These are phyloP conservation scores for Beroe forskalii DNA, from an alignment of 37 sponge, comb jelly and placozoan genomes.

Conservation along the genomic window DNA sequence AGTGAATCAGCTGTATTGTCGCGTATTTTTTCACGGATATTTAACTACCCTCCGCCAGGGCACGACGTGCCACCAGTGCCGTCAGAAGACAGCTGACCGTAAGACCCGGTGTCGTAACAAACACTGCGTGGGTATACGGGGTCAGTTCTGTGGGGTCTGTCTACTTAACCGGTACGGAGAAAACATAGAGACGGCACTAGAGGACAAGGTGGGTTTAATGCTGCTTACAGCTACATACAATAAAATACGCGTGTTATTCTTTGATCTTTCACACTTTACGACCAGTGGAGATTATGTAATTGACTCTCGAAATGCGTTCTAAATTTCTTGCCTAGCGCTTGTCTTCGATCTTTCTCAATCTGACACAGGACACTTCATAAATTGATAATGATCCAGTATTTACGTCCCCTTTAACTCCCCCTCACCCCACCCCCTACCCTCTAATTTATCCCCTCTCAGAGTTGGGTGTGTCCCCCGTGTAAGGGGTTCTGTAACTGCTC, in stretches of 20 bases:
- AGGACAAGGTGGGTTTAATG: slow-evolving; percentile 68
- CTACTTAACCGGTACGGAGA: slow-evolving; percentile 86
- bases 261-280: too few species aligned
- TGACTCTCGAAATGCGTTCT: too few species aligned
- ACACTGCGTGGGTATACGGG: slow-evolving; percentile 75
- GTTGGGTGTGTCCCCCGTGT: slow-evolving; percentile 92
- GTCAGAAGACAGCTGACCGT: slow-evolving; percentile 84
- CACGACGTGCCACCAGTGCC: slow-evolving; percentile 89
- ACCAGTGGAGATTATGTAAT: too few species aligned
- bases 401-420: neutral
- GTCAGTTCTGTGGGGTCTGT: slow-evolving; percentile 70
- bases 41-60: too few species aligned
- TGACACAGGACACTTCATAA: too few species aligned
- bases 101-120: slow-evolving; percentile 82
- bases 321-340: neutral
- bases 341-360: too few species aligned
- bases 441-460: slow-evolving; percentile 1
- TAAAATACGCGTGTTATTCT: too few species aligned
- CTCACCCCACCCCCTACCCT: neutral
- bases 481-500: slow-evolving; percentile 85
- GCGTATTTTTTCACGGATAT: too few species aligned
- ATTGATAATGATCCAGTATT: too few species aligned
- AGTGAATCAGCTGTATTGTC: too few species aligned
- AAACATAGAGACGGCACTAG: slow-evolving; percentile 68
- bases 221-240: too few species aligned